phyloP scores from a whole-genome alignment of 2,797 vertebrate genomes.

The Micromesistius poutassou region DNA sequence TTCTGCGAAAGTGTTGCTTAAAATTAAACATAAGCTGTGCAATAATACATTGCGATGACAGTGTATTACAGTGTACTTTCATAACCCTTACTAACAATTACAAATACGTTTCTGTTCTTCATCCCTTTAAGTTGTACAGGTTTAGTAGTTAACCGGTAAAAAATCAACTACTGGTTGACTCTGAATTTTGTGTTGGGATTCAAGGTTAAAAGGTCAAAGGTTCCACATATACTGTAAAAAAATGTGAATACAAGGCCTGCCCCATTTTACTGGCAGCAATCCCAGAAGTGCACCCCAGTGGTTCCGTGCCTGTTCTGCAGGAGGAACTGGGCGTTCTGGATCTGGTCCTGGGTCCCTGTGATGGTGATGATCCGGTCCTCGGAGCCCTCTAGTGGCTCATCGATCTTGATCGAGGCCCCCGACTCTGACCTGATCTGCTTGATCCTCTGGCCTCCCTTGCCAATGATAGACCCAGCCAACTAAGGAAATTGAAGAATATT shows the following conservation, averaged over 20 bases:
- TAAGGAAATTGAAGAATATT: slow-evolving; percentile 41
- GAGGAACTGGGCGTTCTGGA: slow-evolving; percentile 98
- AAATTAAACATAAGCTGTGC: background rate
- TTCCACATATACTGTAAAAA: background rate
- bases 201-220: background rate
- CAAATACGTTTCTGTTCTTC: background rate
- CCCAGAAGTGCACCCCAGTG: background rate
- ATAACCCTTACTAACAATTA: background rate
- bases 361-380: slow-evolving; percentile 99
- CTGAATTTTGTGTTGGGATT: background rate
- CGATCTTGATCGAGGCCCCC: slow-evolving; percentile 97
- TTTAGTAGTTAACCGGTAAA: background rate
- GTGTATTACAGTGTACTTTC: background rate
- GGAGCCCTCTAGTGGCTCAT: slow-evolving; percentile 95
- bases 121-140: background rate
- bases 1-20: no score
- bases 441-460: slow-evolving; percentile 96
- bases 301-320: slow-evolving; percentile 94
- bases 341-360: slow-evolving; percentile 98
- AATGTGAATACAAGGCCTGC: background rate
- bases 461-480: slow-evolving; percentile 98
- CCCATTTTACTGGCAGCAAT: background rate
- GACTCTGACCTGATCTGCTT: slow-evolving; percentile 98
- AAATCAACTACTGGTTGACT: background rate
- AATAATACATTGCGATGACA: background rate